Conservation (phyloP, 2,797 vertebrate genomes). For the Odontamblyopus rebecca region DNA sequence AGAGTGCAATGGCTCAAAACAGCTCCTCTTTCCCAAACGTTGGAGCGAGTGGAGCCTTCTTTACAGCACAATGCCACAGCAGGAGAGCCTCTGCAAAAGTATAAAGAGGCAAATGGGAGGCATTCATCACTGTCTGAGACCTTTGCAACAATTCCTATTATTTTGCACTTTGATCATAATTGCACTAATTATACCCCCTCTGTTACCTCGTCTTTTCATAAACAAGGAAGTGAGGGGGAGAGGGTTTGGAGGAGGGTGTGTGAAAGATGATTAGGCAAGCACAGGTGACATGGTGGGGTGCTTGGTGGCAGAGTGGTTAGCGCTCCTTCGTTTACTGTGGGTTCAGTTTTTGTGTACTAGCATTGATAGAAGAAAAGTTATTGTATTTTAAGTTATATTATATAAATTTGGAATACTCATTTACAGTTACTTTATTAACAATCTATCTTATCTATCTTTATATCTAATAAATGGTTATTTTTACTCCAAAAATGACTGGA, state of each 20-base stretch:
- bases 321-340: not conserved
- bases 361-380: no score
- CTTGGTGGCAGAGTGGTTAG: slow-evolving; percentile 11
- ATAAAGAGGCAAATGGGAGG: slow-evolving; percentile 32
- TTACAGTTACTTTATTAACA: no score
- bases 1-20: not conserved
- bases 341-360: not conserved
- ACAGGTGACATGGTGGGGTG: slow-evolving; percentile 36
- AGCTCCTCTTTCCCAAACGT: slow-evolving; percentile 11
- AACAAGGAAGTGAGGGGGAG: slow-evolving; percentile 42
- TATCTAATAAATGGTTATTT: no score
- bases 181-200: slow-evolving; percentile 45
- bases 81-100: slow-evolving; percentile 19
- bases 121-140: slow-evolving; percentile 53
- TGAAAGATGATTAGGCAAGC: slow-evolving; percentile 44
- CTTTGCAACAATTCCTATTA: slow-evolving; percentile 49
- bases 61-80: slow-evolving; percentile 10
- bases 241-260: slow-evolving; percentile 26
- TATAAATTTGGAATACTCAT: no score
- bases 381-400: no score
- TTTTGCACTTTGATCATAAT: slow-evolving; percentile 58
- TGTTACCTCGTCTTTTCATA: slow-evolving; percentile 39
- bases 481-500: no score
- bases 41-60: not conserved
- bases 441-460: no score